phyloP scores from a whole-genome alignment of 2,888 invertebrate species.

The Labia minor region DNA sequence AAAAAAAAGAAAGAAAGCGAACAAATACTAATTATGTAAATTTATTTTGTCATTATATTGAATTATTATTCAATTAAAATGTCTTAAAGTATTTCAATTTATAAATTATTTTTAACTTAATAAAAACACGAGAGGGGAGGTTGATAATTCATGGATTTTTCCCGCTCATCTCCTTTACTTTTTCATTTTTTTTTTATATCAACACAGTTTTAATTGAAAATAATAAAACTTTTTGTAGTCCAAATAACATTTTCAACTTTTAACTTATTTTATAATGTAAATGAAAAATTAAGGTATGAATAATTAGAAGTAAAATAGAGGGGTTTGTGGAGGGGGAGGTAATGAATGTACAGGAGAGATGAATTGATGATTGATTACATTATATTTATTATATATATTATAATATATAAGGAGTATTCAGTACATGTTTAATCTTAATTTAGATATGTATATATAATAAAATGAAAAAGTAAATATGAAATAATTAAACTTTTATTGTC shows the following conservation, averaged over 20 bases:
- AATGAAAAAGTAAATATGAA: too few relatives aligned
- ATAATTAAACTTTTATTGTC: too few relatives aligned
- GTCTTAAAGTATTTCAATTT: slow-evolving; percentile 7
- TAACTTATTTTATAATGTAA: not conserved
- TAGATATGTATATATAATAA: too few relatives aligned
- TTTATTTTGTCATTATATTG: slow-evolving; percentile 5
- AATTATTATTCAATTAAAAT: slow-evolving; percentile 3
- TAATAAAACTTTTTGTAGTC: slow-evolving; percentile 13
- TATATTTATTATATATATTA: too few relatives aligned
- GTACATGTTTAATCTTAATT: too few relatives aligned
- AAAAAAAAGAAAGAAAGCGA: too few relatives aligned
- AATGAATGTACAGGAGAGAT: too few relatives aligned
- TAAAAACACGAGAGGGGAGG: not conserved
- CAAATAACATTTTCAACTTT: slow-evolving; percentile 13
- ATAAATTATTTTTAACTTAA: not conserved
- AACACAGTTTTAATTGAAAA: slow-evolving; percentile 2
- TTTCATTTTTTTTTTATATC: not conserved
- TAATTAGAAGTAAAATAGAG: not conserved
- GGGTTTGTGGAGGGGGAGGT: too few relatives aligned
- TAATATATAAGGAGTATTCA: too few relatives aligned
- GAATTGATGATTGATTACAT: too few relatives aligned
- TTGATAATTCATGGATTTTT: not conserved
- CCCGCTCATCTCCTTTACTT: not conserved
- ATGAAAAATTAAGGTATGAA: slow-evolving; percentile 1
- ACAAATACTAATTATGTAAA: not conserved